Conservation (phyloP, 2,888 invertebrate species). For the Callinectes sapidus region DNA sequence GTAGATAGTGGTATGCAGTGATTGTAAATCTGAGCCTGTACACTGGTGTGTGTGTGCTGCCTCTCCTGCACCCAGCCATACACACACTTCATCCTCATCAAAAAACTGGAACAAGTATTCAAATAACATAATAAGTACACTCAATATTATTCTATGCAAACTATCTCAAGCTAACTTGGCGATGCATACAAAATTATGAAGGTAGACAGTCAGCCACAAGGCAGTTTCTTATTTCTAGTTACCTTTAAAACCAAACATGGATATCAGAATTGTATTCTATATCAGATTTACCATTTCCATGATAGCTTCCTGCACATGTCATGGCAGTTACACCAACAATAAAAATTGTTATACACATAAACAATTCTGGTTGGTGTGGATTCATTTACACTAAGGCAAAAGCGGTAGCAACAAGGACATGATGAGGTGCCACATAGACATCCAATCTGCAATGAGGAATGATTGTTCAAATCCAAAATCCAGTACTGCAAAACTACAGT, state of each 20-base stretch:
- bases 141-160: not conserved
- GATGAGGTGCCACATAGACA: conserved; percentile 77
- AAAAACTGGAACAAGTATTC: conserved; percentile 60
- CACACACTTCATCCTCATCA: conserved; percentile 52
- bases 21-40: conserved; percentile 77
- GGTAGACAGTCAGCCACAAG: not conserved
- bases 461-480: not conserved
- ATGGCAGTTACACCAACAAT: conserved; percentile 75
- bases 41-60: conserved; percentile 76
- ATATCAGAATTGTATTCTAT: too few species aligned
- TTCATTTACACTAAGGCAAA: conserved; percentile 76
- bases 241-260: not conserved
- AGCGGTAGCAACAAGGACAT: conserved; percentile 76
- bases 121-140: not conserved
- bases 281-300: conserved; percentile 73
- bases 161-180: not conserved
- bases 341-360: conserved; percentile 76
- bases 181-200: not conserved
- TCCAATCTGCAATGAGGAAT: conserved; percentile 74
- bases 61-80: conserved; percentile 69
- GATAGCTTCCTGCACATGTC: conserved; percentile 74
- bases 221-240: not conserved
- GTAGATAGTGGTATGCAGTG: conserved; percentile 74
- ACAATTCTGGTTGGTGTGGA: conserved; percentile 77
- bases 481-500: not conserved